Conservation (phyloP, 1,140 invertebrate genomes). For the Leguminivora glycinivorella region DNA sequence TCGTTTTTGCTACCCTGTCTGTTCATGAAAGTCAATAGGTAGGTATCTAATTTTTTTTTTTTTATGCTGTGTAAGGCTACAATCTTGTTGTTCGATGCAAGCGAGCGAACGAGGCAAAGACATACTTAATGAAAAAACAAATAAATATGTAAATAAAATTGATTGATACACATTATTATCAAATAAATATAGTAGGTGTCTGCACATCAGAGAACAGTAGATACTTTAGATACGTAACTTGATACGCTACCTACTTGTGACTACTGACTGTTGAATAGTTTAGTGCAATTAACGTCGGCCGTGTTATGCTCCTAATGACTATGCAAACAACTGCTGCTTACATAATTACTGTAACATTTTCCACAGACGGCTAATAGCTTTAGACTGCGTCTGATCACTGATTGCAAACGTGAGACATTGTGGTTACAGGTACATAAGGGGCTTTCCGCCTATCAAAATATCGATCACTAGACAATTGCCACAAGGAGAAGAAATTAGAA, state of each 20-base stretch:
- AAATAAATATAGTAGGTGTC: too few relatives aligned
- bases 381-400: neutral
- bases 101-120: too few relatives aligned
- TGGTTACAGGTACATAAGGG: neutral
- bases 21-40: too few relatives aligned
- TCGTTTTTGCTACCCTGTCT: neutral
- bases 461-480: neutral
- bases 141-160: too few relatives aligned
- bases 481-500: neutral
- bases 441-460: neutral
- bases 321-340: neutral
- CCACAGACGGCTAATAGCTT: constrained; percentile 3
- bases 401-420: neutral
- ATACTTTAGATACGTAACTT: too few relatives aligned
- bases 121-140: too few relatives aligned
- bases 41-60: too few relatives aligned
- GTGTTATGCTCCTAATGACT: neutral
- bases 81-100: too few relatives aligned
- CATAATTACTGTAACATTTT: constrained; percentile 5
- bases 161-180: too few relatives aligned
- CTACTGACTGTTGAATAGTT: neutral
- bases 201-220: too few relatives aligned
- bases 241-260: too few relatives aligned
- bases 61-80: too few relatives aligned
- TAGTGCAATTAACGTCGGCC: neutral